Conservation (phyloP, 2,797 vertebrate genomes). For the Balearica regulorum region DNA sequence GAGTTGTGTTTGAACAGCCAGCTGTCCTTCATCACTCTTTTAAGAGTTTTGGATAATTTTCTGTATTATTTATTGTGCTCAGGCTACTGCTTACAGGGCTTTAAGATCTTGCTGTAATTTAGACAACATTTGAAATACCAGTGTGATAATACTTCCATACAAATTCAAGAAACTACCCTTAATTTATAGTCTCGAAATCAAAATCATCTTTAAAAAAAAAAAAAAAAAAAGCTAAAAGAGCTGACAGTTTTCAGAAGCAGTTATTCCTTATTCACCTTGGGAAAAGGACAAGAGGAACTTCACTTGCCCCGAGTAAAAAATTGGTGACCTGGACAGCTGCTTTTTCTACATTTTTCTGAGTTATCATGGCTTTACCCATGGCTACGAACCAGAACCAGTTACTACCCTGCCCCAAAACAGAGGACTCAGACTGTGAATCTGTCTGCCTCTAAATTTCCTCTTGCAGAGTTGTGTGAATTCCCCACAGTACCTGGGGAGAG, state of each 20-base stretch:
- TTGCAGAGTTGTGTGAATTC: background rate
- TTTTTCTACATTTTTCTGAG: background rate
- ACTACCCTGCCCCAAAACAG: background rate
- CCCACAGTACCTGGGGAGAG: rapidly evolving
- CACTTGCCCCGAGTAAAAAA: background rate
- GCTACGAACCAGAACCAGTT: background rate
- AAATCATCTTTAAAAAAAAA: background rate
- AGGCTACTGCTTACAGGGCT: background rate
- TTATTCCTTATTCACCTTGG: background rate
- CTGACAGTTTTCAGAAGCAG: background rate
- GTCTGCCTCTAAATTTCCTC: background rate
- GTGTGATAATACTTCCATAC: background rate
- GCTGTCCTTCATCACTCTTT: background rate
- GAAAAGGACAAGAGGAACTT: background rate
- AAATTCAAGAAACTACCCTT: background rate
- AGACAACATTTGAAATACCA: background rate
- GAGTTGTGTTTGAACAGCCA: background rate
- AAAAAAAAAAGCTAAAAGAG: background rate
- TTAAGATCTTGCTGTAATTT: background rate
- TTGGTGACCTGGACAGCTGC: background rate
- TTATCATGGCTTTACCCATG: background rate
- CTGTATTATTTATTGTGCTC: background rate
- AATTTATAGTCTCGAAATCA: background rate
- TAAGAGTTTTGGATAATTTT: background rate
- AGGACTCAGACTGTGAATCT: background rate